These are phyloP conservation scores for Microctonus brassicae DNA, from an alignment of 2,888 invertebrate species.

Conservation along the genomic window DNA sequence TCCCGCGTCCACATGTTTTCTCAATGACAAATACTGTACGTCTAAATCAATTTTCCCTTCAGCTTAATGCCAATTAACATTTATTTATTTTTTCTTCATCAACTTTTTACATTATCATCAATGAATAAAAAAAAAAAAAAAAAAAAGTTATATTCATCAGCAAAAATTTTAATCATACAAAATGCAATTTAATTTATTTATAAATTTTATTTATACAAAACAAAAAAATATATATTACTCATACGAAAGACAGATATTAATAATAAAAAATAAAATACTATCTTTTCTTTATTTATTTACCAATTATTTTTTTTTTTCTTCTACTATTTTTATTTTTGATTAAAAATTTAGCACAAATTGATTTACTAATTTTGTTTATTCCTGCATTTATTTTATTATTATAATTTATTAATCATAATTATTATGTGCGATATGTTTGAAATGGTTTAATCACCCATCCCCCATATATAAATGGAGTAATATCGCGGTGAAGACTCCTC, in stretches of 20 bases:
- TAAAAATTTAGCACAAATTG: too few species aligned
- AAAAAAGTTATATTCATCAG: not conserved
- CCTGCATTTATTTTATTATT: too few species aligned
- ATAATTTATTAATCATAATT: not conserved
- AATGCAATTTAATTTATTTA: not conserved
- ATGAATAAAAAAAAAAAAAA: too few species aligned
- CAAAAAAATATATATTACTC: not conserved
- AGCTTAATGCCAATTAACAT: not conserved
- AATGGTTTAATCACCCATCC: not conserved
- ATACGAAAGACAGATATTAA: not conserved
- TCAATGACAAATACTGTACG: not conserved
- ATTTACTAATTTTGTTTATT: too few species aligned
- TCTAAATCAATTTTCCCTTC: not conserved
- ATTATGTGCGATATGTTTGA: not conserved
- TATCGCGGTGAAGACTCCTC: constrained; percentile 38
- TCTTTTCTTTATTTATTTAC: not conserved
- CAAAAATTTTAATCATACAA: not conserved
- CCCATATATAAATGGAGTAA: not conserved
- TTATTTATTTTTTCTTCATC: not conserved
- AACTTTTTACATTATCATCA: not conserved
- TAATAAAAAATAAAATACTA: not conserved
- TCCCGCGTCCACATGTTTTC: constrained; percentile 1
- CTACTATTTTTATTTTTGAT: too few species aligned
- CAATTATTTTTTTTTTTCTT: too few species aligned
- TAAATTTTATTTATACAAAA: not conserved